A percentile compares a stretch with the other conserved stretches of the same genome.
phyloP scores from a whole-genome alignment of 2,113 vertebrate species.

The Tichodroma muraria region DNA sequence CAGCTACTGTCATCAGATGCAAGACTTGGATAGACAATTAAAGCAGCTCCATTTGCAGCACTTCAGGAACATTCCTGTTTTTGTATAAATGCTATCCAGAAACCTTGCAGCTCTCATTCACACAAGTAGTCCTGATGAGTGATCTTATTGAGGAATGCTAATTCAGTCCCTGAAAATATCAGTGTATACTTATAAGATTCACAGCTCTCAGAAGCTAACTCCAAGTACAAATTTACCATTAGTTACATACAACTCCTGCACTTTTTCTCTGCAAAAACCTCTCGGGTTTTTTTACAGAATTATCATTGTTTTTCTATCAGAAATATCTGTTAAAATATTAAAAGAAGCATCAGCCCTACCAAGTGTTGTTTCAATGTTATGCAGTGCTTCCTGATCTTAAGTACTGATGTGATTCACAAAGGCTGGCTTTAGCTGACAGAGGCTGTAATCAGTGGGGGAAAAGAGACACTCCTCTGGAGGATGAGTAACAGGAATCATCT shows the following conservation, averaged over 20 bases:
- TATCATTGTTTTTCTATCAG: not conserved
- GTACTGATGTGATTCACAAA: not conserved
- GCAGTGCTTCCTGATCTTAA: not conserved
- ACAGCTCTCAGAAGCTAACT: not conserved
- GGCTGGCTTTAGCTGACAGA: not conserved
- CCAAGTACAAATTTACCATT: not conserved
- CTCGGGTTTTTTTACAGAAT: accelerated
- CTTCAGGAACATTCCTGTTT: not conserved
- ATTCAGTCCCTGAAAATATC: not conserved
- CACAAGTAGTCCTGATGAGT: not conserved
- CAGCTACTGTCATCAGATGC: not conserved
- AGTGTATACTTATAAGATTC: not conserved
- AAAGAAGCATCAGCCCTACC: not conserved
- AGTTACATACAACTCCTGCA: not conserved
- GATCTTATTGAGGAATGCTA: not conserved
- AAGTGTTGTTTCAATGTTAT: not conserved
- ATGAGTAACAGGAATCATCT: not conserved
- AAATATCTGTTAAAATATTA: not conserved
- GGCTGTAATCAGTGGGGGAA: not conserved
- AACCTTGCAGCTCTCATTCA: not conserved
- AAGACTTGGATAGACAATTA: not conserved
- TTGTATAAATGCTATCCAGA: not conserved
- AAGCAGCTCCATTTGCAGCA: not conserved
- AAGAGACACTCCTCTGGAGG: not conserved
- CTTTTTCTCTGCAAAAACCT: not conserved